Evolutionary conservation across 1,140 invertebrate species (phyloP).

Genomic region (Euura saliciscinereae): DNA sequence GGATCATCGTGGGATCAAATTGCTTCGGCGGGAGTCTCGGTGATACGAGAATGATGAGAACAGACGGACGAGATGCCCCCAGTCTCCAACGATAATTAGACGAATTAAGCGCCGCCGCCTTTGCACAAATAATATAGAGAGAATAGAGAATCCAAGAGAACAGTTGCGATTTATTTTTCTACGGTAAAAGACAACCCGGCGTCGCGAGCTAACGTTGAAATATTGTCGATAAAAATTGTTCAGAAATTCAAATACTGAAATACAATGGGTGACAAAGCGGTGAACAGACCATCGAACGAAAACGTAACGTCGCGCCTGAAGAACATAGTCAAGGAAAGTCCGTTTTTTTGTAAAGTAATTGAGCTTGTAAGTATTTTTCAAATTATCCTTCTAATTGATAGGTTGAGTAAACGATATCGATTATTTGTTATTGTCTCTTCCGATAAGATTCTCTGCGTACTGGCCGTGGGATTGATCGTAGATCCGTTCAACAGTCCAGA

Average conservation of each 20-base stretch:
- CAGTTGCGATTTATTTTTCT: not conserved
- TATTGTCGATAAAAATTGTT: too few species aligned
- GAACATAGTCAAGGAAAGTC: conserved; percentile 30
- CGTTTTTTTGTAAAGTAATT: conserved; percentile 37
- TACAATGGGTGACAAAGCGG: conserved; percentile 33
- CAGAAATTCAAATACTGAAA: not conserved
- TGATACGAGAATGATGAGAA: too few species aligned
- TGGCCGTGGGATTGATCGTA: conserved; percentile 34
- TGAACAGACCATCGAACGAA: conserved; percentile 22
- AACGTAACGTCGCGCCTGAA: conserved; percentile 25
- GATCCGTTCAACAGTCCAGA: conserved; percentile 32
- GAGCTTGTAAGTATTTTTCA: conserved; percentile 33
- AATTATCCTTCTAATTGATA: too few species aligned
- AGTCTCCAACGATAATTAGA: too few species aligned
- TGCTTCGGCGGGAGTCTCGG: too few species aligned
- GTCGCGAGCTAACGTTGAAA: too few species aligned
- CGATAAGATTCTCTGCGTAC: conserved; percentile 36
- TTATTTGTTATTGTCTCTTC: conserved; percentile 10
- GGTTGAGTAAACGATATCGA: too few species aligned
- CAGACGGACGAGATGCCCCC: too few species aligned
- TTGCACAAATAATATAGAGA: too few species aligned
- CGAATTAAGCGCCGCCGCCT: too few species aligned
- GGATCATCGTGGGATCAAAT: too few species aligned
- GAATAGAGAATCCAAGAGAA: not conserved
- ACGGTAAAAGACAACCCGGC: not conserved